Evolutionary conservation across 1,140 invertebrate species (phyloP).

Genomic region (Lithobius niger): DNA sequence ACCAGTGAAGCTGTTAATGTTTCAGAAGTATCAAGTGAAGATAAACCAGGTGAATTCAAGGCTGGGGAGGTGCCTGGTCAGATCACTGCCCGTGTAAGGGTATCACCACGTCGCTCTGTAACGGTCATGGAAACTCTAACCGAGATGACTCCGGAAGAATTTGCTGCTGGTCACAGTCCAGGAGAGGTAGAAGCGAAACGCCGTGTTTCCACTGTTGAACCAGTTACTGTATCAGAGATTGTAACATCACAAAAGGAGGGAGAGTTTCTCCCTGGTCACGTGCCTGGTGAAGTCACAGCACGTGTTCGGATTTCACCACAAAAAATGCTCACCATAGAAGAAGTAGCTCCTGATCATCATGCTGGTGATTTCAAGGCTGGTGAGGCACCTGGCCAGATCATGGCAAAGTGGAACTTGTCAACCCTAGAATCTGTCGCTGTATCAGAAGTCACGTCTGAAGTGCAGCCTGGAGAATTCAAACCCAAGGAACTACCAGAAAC

Average conservation of each 20-base stretch:
- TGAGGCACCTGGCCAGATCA: conserved; percentile 17
- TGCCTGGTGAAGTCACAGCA: conserved; percentile 10
- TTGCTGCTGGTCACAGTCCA: neutral
- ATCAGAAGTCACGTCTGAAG: conserved; percentile 12
- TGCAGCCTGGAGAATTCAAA: conserved; percentile 14
- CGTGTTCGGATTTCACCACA: conserved; percentile 11
- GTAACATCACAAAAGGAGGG: conserved; percentile 1
- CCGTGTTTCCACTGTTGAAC: neutral
- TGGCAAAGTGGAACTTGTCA: conserved; percentile 8
- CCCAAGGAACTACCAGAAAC: conserved; percentile 13
- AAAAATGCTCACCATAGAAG: conserved; percentile 13
- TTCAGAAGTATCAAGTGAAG: conserved; percentile 65
- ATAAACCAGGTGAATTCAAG: conserved; percentile 62
- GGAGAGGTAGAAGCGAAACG: neutral
- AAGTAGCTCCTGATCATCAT: conserved; percentile 14
- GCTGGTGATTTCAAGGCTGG: conserved; percentile 20
- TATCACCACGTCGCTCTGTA: neutral
- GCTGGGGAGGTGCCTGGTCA: neutral
- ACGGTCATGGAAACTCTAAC: neutral
- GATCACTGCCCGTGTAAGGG: neutral
- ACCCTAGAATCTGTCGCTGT: conserved; percentile 16
- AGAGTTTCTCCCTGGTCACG: conserved; percentile 11
- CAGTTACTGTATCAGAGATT: neutral
- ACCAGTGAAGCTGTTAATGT: conserved; percentile 60
- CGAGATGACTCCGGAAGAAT: neutral